Evolutionary conservation across 2,113 vertebrate species (phyloP).

Genomic region (Thinocorus orbignyianus): DNA sequence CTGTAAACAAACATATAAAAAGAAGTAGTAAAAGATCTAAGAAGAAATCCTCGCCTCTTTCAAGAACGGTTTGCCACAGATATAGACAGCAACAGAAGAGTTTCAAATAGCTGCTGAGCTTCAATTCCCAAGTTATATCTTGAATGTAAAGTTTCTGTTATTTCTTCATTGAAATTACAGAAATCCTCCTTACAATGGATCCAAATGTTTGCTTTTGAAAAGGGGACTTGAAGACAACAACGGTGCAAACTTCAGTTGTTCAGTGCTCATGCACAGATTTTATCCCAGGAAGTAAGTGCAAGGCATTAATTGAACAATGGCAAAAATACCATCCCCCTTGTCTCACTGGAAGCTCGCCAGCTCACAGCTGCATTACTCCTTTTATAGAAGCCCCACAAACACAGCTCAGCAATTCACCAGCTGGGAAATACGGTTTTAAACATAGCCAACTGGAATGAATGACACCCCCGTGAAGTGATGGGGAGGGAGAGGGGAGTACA

Average conservation of each 20-base stretch:
- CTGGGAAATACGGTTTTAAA: neutral
- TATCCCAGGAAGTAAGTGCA: neutral
- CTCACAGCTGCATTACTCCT: neutral
- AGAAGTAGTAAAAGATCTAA: neutral
- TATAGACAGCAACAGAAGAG: neutral
- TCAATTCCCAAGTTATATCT: neutral
- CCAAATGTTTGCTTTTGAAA: neutral
- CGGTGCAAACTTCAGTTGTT: neutral
- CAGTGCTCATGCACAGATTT: neutral
- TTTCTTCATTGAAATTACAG: neutral
- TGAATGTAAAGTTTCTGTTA: neutral
- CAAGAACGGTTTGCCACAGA: neutral
- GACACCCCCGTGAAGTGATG: neutral
- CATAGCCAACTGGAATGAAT: accelerated
- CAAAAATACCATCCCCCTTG: neutral
- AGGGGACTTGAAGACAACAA: neutral
- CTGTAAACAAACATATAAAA: neutral
- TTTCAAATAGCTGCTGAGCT: neutral
- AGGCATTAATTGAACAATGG: neutral
- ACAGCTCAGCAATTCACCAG: neutral
- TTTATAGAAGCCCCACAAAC: neutral
- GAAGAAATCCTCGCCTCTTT: neutral
- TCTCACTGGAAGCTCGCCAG: neutral
- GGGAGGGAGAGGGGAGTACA: neutral
- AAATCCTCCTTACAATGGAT: neutral